Conservation (phyloP, 23 tunicate species). For the Ascidia mentula region DNA sequence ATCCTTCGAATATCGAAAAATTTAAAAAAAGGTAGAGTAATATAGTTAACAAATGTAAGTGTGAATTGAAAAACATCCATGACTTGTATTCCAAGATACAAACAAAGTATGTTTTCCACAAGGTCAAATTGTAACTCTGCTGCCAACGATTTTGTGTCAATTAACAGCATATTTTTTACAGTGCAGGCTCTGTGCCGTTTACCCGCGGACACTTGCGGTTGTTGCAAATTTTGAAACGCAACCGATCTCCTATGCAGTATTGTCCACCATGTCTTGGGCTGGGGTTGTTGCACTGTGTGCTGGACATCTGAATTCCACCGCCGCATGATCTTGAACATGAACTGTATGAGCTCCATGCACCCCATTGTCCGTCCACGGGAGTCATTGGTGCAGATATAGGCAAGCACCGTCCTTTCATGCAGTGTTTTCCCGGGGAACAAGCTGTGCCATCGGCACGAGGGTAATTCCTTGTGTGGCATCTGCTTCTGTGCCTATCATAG, state of each 20-base stretch:
- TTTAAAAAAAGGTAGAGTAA: too few relatives aligned
- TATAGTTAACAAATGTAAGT: too few relatives aligned
- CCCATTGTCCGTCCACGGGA: conserved; percentile 85
- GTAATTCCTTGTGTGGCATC: conserved; percentile 80
- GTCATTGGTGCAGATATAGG: conserved; percentile 9
- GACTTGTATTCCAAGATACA: too few relatives aligned
- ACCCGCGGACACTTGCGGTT: conserved; percentile 36
- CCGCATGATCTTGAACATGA: conserved; percentile 94
- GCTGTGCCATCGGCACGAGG: conserved; percentile 84
- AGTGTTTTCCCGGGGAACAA: conserved; percentile 66
- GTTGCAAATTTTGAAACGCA: conserved; percentile 81
- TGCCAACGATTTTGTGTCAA: too few relatives aligned
- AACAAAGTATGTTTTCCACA: too few relatives aligned
- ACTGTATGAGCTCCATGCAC: conserved; percentile 80
- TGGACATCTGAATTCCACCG: conserved; percentile 79
- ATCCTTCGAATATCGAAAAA: too few relatives aligned
- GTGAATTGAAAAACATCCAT: too few relatives aligned
- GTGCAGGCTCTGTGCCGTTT: conserved; percentile 5
- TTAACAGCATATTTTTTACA: too few relatives aligned
- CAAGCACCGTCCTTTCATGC: conserved; percentile 73
- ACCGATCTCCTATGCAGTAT: conserved; percentile 80
- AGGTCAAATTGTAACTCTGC: too few relatives aligned
- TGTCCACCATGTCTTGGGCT: conserved; percentile 79
- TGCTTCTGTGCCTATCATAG: not conserved
- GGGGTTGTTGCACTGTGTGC: conserved; percentile 88